A percentile compares a stretch with the other conserved stretches of the same genome.
Conservation (phyloP, 2,113 vertebrate genomes). For the Pluvialis apricaria region DNA sequence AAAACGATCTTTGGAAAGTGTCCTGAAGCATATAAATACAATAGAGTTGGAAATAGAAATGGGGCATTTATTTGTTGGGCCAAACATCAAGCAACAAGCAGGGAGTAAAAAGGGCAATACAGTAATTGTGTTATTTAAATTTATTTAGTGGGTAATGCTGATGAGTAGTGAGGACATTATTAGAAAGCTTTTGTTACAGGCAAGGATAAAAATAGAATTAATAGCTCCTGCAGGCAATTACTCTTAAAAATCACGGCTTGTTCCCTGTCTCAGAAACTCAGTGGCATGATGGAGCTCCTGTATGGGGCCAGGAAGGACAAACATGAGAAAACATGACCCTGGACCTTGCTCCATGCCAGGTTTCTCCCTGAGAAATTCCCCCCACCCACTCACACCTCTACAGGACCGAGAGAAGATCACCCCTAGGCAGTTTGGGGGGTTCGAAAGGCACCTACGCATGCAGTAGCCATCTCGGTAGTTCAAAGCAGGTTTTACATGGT, state of each 20-base stretch:
- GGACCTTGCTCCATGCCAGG: not conserved
- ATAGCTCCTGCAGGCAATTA: not conserved
- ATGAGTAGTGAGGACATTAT: not conserved
- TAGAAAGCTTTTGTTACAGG: slow-evolving; percentile 32
- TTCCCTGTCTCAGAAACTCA: not conserved
- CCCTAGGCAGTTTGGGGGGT: not conserved
- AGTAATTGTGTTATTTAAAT: not conserved
- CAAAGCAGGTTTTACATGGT: not conserved
- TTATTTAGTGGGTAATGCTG: not conserved
- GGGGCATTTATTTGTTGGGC: not conserved
- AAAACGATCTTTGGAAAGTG: not conserved
- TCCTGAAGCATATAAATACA: accelerated
- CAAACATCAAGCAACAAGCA: not conserved
- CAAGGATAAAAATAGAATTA: slow-evolving; percentile 32
- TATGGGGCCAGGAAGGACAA: not conserved
- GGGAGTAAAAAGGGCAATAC: not conserved
- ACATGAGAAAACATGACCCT: not conserved
- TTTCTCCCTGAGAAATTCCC: not conserved
- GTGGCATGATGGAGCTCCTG: not conserved
- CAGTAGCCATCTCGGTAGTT: not conserved
- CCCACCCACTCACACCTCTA: not conserved
- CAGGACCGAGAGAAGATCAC: not conserved
- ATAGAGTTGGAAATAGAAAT: not conserved
- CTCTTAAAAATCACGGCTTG: not conserved
- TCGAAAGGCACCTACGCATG: not conserved